phyloP scores from a whole-genome alignment of 2,888 invertebrate species.

The Peribatodes rhomboidaria region DNA sequence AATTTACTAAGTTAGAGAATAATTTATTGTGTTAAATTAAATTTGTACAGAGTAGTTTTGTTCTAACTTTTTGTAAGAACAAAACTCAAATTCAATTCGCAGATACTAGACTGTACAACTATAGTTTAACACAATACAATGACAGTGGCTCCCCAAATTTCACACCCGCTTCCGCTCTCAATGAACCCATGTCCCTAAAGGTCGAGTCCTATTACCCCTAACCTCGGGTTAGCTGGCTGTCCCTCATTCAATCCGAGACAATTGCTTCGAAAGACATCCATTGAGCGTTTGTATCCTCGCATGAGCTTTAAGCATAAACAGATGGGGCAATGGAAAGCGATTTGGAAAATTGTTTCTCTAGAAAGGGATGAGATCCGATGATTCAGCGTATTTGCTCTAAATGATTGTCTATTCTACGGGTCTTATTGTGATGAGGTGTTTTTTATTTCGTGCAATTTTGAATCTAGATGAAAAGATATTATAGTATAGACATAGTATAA shows the following conservation, averaged over 20 bases:
- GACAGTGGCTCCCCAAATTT: not conserved
- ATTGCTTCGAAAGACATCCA: conserved; percentile 59
- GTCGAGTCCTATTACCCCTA: conserved; percentile 41
- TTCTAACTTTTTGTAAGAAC: no score
- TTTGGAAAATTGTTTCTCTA: conserved; percentile 55
- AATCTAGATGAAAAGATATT: not conserved
- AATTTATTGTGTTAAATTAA: no score
- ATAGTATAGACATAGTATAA: not conserved
- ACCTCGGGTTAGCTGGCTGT: conserved; percentile 46
- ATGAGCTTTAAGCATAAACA: conserved; percentile 58
- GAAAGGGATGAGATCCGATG: conserved; percentile 40
- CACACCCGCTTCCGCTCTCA: not conserved
- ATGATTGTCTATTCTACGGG: conserved; percentile 36
- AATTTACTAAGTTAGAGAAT: no score
- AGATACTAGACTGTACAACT: no score
- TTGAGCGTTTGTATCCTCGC: conserved; percentile 59
- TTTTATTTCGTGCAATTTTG: conserved; percentile 6
- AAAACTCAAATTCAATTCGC: no score
- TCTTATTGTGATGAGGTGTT: conserved; percentile 32
- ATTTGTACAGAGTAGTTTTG: no score
- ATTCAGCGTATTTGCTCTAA: conserved; percentile 42
- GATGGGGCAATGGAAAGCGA: conserved; percentile 60
- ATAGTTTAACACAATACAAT: not conserved
- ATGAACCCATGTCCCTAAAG: conserved; percentile 3
- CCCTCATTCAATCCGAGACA: conserved; percentile 53